phyloP scores from a whole-genome alignment of 2,888 invertebrate species.

The Sclerodermus sp. region DNA sequence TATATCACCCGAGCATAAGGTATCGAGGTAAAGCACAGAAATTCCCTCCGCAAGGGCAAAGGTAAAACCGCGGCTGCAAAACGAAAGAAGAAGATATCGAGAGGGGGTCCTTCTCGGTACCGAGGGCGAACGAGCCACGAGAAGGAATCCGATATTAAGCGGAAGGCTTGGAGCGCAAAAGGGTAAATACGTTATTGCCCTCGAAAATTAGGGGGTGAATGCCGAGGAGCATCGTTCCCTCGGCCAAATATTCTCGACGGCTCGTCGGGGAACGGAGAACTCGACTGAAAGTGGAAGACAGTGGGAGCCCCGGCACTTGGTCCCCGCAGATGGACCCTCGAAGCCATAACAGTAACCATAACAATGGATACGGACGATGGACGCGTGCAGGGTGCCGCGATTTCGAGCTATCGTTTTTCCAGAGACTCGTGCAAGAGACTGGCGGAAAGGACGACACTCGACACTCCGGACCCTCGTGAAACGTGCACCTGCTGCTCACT shows the following conservation, averaged over 20 bases:
- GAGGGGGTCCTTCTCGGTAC: no score
- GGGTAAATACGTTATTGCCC: slow-evolving; percentile 28
- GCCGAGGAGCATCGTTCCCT: slow-evolving; percentile 14
- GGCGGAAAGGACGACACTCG: slow-evolving; percentile 1
- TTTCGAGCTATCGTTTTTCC: slow-evolving; percentile 27
- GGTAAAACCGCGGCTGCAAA: no score
- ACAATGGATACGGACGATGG: slow-evolving; percentile 32
- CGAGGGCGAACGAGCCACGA: no score
- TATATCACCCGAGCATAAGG: no score
- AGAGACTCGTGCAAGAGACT: slow-evolving; percentile 6
- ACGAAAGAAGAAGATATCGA: no score
- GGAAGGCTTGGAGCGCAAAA: no score
- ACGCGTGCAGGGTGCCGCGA: slow-evolving; percentile 9
- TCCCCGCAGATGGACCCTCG: slow-evolving; percentile 25
- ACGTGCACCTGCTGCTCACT: no score
- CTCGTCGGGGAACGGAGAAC: slow-evolving; percentile 20
- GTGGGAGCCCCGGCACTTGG: slow-evolving; percentile 31
- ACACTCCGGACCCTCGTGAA: background rate
- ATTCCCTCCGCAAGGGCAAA: no score
- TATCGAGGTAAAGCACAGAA: no score
- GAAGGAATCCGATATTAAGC: no score
- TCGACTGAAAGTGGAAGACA: slow-evolving; percentile 12
- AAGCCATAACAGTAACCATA: slow-evolving; percentile 35
- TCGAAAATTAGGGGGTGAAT: slow-evolving; percentile 23
- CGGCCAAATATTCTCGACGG: slow-evolving; percentile 32